Evolutionary conservation across 1,140 invertebrate genomes (phyloP).

Genomic region (Eciton burchellii): DNA sequence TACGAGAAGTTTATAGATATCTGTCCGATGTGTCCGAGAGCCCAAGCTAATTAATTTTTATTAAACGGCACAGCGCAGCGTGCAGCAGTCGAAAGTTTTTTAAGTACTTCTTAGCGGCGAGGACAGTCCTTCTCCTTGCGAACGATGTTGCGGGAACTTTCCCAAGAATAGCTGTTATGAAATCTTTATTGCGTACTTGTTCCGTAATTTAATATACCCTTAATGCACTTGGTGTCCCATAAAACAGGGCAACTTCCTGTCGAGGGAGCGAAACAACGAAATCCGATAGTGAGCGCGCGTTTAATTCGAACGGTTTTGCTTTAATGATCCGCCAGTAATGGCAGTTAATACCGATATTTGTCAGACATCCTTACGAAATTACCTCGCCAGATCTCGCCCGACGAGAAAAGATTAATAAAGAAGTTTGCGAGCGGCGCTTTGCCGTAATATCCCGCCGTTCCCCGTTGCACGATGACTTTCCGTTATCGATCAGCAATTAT

Average conservation of each 20-base stretch:
- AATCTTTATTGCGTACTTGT: constrained; percentile 68
- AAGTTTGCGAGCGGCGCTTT: not conserved
- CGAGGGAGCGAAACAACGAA: constrained; percentile 12
- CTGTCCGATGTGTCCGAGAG: constrained; percentile 64
- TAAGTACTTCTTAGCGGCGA: constrained; percentile 72
- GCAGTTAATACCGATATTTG: constrained; percentile 47
- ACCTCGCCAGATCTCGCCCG: not conserved
- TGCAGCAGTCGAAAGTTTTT: constrained; percentile 76
- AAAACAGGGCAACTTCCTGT: constrained; percentile 44
- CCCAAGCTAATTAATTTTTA: constrained; percentile 80
- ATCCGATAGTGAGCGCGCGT: constrained; percentile 17
- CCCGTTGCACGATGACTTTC: constrained; percentile 19
- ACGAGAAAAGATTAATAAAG: constrained; percentile 43
- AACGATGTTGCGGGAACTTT: constrained; percentile 58
- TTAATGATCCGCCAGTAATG: not conserved
- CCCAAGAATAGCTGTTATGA: constrained; percentile 71
- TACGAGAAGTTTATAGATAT: constrained; percentile 76
- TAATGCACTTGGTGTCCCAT: constrained; percentile 68
- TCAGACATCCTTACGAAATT: constrained; percentile 27
- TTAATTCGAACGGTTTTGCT: constrained; percentile 33
- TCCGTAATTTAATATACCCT: constrained; percentile 72
- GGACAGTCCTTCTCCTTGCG: constrained; percentile 42
- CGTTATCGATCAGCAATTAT: constrained; percentile 42
- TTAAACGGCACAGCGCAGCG: constrained; percentile 71
- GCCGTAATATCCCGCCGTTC: constrained; percentile 2